Evolutionary conservation across 2,888 invertebrate species (phyloP).

Genomic region (Anodontia alba): DNA sequence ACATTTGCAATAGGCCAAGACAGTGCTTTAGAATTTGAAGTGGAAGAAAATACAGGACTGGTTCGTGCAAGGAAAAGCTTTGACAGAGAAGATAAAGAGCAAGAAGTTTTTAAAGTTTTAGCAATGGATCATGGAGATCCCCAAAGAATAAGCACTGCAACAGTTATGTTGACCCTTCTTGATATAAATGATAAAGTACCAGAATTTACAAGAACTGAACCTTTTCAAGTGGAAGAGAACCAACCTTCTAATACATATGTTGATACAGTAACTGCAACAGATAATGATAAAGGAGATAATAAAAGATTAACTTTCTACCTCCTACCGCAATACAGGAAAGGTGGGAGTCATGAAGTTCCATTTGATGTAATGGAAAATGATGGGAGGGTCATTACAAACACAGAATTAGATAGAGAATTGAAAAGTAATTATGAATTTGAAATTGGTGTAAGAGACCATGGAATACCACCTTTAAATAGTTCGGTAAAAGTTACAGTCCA

Average conservation of each 20-base stretch:
- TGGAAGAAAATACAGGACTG: conserved; percentile 88
- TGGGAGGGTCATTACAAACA: conserved; percentile 93
- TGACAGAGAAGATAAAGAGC: conserved; percentile 62
- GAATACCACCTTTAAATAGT: conserved; percentile 88
- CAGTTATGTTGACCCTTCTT: conserved; percentile 57
- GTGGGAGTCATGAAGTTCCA: conserved; percentile 88
- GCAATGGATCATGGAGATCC: conserved; percentile 65
- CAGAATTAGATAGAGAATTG: conserved; percentile 93
- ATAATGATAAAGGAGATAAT: conserved; percentile 96
- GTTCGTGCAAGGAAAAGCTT: conserved; percentile 55
- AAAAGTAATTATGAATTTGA: conserved; percentile 93
- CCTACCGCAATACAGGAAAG: conserved; percentile 80
- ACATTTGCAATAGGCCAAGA: conserved; percentile 86
- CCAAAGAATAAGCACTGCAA: conserved; percentile 59
- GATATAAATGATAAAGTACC: conserved; percentile 68
- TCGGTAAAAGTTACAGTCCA: conserved; percentile 96
- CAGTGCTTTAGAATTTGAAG: conserved; percentile 75
- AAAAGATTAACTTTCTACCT: conserved; percentile 89
- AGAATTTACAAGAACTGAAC: conserved; percentile 80
- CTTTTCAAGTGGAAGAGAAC: conserved; percentile 94
- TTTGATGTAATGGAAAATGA: conserved; percentile 62
- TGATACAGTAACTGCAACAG: conserved; percentile 95
- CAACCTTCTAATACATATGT: conserved; percentile 95
- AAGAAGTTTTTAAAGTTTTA: conserved; percentile 61
- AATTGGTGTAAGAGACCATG: conserved; percentile 93